These are phyloP conservation scores for Hypomecis punctinalis DNA, from an alignment of 2,888 invertebrate genomes.

Conservation along the genomic window DNA sequence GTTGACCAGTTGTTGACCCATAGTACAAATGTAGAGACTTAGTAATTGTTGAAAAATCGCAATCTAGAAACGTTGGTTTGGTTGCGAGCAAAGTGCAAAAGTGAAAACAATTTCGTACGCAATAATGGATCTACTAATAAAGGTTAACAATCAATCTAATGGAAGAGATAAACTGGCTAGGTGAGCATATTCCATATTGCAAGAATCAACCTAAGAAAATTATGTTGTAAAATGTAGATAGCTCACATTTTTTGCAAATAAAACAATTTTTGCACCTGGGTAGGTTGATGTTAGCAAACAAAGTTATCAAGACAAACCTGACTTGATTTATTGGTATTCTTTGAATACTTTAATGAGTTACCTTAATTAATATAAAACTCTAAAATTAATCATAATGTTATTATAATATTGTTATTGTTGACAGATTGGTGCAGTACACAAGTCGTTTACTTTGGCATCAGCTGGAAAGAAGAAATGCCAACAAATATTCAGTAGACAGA, in stretches of 20 bases:
- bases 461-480: slow-evolving; percentile 86
- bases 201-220: not conserved
- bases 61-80: not conserved
- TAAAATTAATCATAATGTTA: too few relatives aligned
- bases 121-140: slow-evolving; percentile 78
- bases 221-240: too few relatives aligned
- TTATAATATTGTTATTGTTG: slow-evolving; percentile 8
- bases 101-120: not conserved
- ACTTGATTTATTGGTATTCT: too few relatives aligned
- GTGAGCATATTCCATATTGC: slow-evolving; percentile 54
- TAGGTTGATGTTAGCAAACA: too few relatives aligned
- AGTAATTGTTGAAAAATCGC: not conserved
- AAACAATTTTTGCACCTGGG: too few relatives aligned
- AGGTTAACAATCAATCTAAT: slow-evolving; percentile 82
- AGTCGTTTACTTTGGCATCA: slow-evolving; percentile 93
- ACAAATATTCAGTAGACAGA: slow-evolving; percentile 88
- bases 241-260: too few relatives aligned
- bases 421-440: slow-evolving; percentile 92
- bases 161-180: slow-evolving; percentile 85
- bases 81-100: slow-evolving; percentile 1
- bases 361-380: too few relatives aligned
- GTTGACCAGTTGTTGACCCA: too few relatives aligned
- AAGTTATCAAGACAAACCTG: too few relatives aligned
- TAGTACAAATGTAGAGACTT: not conserved
- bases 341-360: too few relatives aligned